phyloP scores from a whole-genome alignment of 2,113 vertebrate genomes.

The Corvus cornix region DNA sequence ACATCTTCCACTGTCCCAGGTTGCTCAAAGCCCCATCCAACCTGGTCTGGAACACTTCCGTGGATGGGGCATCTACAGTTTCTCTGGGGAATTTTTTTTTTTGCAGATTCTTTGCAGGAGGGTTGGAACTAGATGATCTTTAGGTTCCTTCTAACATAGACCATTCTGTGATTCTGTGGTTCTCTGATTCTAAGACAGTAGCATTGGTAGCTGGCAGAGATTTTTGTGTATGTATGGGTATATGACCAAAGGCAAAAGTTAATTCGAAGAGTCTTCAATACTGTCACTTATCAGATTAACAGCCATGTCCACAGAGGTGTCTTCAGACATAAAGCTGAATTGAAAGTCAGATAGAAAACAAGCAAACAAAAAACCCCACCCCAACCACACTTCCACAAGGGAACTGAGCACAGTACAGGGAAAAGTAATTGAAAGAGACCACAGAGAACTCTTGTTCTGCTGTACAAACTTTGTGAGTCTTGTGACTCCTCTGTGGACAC shows the following conservation, averaged over 20 bases:
- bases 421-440: neutral
- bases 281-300: neutral
- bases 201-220: neutral
- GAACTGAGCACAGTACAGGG: neutral
- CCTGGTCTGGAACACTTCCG: neutral
- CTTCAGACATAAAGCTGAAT: neutral
- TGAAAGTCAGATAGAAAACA: neutral
- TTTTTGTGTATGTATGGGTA: fast-evolving
- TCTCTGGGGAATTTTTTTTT: neutral
- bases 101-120: neutral
- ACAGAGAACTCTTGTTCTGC: neutral
- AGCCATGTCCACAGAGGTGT: neutral
- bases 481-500: neutral
- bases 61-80: no score
- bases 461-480: neutral
- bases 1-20: neutral
- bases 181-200: neutral
- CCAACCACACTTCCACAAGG: neutral
- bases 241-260: neutral
- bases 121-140: neutral
- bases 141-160: neutral
- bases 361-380: neutral
- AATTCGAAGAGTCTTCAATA: neutral
- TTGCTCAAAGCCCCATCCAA: neutral
- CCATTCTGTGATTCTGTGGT: neutral